Evolutionary conservation across 2,113 vertebrate genomes (phyloP).

Genomic region (Acinonyx jubatus): DNA sequence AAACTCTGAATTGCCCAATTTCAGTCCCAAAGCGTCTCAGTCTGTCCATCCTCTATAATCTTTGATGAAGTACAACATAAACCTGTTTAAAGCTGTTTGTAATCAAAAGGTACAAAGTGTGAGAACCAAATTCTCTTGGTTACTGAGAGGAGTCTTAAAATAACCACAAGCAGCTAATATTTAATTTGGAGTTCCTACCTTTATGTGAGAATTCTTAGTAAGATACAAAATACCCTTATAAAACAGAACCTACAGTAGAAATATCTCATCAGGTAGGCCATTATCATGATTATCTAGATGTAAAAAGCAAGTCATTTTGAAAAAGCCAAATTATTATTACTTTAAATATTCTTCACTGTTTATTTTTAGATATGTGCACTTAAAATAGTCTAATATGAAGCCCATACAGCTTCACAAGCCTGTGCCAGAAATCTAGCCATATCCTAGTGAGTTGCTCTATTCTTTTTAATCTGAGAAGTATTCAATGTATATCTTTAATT

Average conservation of each 20-base stretch:
- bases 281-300: background rate
- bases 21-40: background rate
- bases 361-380: background rate
- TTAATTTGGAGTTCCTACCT: conserved; percentile 60
- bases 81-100: conserved; percentile 60
- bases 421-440: background rate
- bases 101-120: conserved; percentile 73
- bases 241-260: background rate
- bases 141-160: conserved; percentile 68
- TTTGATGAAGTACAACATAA: conserved; percentile 58
- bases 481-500: background rate
- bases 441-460: background rate
- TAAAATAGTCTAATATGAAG: background rate
- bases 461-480: background rate
- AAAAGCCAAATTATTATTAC: conserved; percentile 4
- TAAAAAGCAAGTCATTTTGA: conserved; percentile 1
- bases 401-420: background rate
- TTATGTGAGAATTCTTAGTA: conserved; percentile 51
- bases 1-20: conserved; percentile 40
- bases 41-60: background rate
- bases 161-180: conserved; percentile 64
- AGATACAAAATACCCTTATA: conserved; percentile 37
- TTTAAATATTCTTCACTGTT: background rate
- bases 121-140: conserved; percentile 53
- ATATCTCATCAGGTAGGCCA: background rate